Evolutionary conservation across 2,113 vertebrate species (phyloP).

Genomic region (Erpornis zantholeuca): DNA sequence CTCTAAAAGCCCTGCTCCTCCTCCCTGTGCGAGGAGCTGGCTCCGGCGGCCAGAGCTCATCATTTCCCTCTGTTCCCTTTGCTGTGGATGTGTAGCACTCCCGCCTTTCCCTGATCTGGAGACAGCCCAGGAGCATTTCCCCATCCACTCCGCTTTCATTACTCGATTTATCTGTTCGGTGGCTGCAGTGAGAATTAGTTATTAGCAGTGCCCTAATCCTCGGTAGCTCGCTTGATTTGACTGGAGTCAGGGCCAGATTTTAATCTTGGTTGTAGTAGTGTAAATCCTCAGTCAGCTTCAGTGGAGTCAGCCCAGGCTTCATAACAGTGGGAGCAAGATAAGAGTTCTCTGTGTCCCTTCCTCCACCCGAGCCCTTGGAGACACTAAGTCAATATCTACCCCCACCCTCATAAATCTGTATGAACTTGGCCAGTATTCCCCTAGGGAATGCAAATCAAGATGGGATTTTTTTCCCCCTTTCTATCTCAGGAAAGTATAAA

Average conservation of each 20-base stretch:
- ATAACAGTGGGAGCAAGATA: background rate
- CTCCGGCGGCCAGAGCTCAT: background rate
- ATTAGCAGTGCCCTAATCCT: background rate
- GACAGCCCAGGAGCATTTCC: background rate
- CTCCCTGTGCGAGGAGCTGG: background rate
- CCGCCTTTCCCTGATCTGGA: background rate
- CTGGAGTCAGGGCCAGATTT: background rate
- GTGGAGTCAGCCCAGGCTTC: background rate
- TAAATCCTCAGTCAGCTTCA: background rate
- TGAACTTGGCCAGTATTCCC: background rate
- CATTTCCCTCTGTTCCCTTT: background rate
- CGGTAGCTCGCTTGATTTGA: background rate
- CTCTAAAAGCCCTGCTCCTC: background rate
- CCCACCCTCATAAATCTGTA: background rate
- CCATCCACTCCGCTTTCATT: background rate
- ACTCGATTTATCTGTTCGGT: background rate
- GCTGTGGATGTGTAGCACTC: background rate
- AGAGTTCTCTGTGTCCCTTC: background rate
- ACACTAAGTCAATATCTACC: background rate
- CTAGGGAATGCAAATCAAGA: slow-evolving; percentile 7
- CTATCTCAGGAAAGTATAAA: background rate
- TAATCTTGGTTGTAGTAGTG: background rate
- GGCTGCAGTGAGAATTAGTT: background rate
- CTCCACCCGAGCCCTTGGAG: background rate
- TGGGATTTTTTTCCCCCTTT: background rate